phyloP scores from a whole-genome alignment of 2,797 vertebrate species.

The Novumbra hubbsi region DNA sequence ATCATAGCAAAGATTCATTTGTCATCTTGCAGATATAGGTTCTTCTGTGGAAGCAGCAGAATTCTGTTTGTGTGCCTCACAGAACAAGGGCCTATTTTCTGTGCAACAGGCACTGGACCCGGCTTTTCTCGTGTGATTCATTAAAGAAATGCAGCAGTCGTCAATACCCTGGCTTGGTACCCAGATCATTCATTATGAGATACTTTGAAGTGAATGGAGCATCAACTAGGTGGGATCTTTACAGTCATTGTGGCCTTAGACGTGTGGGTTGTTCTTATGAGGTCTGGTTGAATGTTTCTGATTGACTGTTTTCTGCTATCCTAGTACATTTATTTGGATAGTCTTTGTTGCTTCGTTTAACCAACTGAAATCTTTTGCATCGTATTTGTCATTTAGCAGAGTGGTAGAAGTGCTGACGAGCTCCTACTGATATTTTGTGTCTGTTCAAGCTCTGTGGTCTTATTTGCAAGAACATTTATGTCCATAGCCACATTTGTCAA shows the following conservation, averaged over 20 bases:
- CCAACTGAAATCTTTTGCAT: slow-evolving; percentile 21
- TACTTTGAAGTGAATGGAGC: slow-evolving; percentile 6
- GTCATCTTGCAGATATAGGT: slow-evolving; percentile 61
- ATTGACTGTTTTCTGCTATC: slow-evolving; percentile 9
- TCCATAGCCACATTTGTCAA: too few relatives aligned
- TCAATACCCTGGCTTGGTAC: slow-evolving; percentile 18
- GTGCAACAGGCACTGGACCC: slow-evolving; percentile 9
- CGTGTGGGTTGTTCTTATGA: slow-evolving; percentile 7
- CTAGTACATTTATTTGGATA: slow-evolving; percentile 12
- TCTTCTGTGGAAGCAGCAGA: slow-evolving; percentile 41
- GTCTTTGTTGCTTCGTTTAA: not conserved
- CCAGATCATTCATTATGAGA: not conserved
- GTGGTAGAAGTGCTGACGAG: slow-evolving; percentile 30
- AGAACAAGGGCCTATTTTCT: slow-evolving; percentile 31
- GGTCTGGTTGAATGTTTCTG: slow-evolving; percentile 13
- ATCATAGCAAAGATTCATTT: slow-evolving; percentile 58
- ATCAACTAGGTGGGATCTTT: not conserved
- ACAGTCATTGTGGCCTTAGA: slow-evolving; percentile 16
- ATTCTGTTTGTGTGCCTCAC: slow-evolving; percentile 36
- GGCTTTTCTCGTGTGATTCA: slow-evolving; percentile 20
- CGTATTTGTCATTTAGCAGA: slow-evolving; percentile 30
- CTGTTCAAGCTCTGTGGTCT: not conserved
- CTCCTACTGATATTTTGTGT: slow-evolving; percentile 4
- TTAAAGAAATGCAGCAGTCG: slow-evolving; percentile 10
- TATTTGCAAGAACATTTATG: not conserved